phyloP scores from a whole-genome alignment of 2,797 vertebrate genomes.

The Pagetopsis macropterus region DNA sequence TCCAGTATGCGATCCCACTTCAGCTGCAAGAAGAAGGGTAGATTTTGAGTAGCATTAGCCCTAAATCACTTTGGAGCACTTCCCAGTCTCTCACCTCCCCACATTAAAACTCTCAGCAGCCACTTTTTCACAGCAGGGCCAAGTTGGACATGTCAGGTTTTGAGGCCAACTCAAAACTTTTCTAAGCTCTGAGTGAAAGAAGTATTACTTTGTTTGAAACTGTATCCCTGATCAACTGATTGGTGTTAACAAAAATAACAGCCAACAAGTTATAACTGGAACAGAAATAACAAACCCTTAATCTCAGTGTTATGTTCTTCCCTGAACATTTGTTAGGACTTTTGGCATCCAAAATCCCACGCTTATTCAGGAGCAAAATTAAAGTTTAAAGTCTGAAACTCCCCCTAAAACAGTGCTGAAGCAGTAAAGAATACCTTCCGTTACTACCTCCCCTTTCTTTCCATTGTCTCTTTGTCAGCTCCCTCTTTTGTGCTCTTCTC shows the following conservation, averaged over 20 bases:
- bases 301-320: slow-evolving; percentile 26
- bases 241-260: slow-evolving; percentile 20
- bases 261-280: slow-evolving; percentile 11
- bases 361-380: slow-evolving; percentile 20
- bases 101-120: slow-evolving; percentile 41
- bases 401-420: slow-evolving; percentile 23
- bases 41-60: slow-evolving; percentile 58
- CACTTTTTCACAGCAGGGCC: slow-evolving; percentile 32
- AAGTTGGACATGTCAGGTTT: slow-evolving; percentile 39
- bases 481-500: slow-evolving; percentile 69
- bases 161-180: slow-evolving; percentile 33
- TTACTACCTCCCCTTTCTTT: slow-evolving; percentile 51
- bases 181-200: slow-evolving; percentile 32
- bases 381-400: slow-evolving; percentile 37
- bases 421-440: slow-evolving; percentile 43
- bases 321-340: slow-evolving; percentile 37
- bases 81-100: slow-evolving; percentile 60
- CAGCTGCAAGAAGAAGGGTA: slow-evolving; percentile 48
- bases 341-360: slow-evolving; percentile 6
- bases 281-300: slow-evolving; percentile 28
- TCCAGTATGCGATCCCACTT: slow-evolving; percentile 46
- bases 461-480: slow-evolving; percentile 64
- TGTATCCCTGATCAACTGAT: slow-evolving; percentile 28
- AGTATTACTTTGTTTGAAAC: slow-evolving; percentile 36
- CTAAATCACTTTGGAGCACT: slow-evolving; percentile 59